Conservation (phyloP, 1,140 invertebrate species). For the Drosophila ambigua region DNA sequence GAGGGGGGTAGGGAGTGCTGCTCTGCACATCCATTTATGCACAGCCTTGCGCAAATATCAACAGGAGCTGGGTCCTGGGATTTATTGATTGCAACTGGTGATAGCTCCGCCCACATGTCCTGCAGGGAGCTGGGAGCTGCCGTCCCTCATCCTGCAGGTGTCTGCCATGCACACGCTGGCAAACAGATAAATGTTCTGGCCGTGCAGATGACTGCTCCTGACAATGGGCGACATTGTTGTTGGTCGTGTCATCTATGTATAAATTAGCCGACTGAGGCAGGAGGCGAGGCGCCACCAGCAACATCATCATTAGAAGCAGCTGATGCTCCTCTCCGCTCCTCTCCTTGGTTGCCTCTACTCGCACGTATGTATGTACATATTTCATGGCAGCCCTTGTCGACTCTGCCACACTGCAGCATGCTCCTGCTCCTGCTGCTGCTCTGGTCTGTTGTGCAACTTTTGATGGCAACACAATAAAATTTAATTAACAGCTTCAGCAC, state of each 20-base stretch:
- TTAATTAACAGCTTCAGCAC: constrained; percentile 65
- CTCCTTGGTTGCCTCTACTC: constrained; percentile 16
- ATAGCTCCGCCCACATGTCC: constrained; percentile 31
- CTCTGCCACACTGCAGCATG: not conserved
- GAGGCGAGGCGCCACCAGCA: constrained; percentile 25
- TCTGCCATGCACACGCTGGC: constrained; percentile 19
- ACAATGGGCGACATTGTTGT: constrained; percentile 51
- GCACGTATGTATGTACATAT: not conserved
- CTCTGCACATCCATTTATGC: constrained; percentile 68
- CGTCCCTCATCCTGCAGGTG: constrained; percentile 31
- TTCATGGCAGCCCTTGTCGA: constrained; percentile 20
- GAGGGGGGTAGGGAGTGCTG: not conserved
- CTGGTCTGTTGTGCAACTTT: constrained; percentile 54
- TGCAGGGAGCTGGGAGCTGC: constrained; percentile 12
- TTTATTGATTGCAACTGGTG: constrained; percentile 71
- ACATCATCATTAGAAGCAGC: constrained; percentile 51
- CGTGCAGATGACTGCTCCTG: constrained; percentile 38
- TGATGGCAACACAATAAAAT: constrained; percentile 63
- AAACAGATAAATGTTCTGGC: constrained; percentile 61
- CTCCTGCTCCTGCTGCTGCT: not conserved
- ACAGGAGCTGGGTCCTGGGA: constrained; percentile 77
- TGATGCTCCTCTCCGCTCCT: constrained; percentile 4
- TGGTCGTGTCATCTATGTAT: constrained; percentile 52
- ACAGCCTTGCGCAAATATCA: constrained; percentile 74
- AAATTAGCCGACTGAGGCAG: constrained; percentile 61